Conservation (phyloP, 2,113 vertebrate species). For the Notiomystis cincta region DNA sequence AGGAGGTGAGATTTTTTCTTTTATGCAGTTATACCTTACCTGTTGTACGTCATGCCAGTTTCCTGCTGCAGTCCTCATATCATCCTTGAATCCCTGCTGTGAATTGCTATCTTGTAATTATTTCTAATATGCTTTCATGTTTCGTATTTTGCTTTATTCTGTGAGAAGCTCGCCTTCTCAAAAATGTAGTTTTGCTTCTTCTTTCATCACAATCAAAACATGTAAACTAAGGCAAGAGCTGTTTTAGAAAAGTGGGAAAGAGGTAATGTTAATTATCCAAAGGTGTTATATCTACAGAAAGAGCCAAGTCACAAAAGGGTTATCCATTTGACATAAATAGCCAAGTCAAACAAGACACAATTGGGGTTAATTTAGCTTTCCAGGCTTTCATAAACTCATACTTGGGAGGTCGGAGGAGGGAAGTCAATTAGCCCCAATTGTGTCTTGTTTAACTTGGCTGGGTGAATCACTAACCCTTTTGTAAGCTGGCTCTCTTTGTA, state of each 20-base stretch:
- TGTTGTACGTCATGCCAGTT: not conserved
- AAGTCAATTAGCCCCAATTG: constrained; percentile 46
- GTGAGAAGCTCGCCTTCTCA: not conserved
- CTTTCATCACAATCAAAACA: not conserved
- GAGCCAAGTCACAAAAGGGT: constrained; percentile 21
- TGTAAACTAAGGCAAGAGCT: not conserved
- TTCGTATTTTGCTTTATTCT: not conserved
- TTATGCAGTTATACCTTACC: not conserved
- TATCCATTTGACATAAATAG: constrained; percentile 14
- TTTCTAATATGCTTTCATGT: not conserved
- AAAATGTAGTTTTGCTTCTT: not conserved
- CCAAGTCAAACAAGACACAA: constrained; percentile 59
- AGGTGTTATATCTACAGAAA: constrained; percentile 25
- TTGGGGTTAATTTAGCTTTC: constrained; percentile 51
- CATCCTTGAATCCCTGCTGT: not conserved
- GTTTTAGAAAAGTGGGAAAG: not conserved
- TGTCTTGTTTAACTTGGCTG: constrained; percentile 56
- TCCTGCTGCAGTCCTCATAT: not conserved
- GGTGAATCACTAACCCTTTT: constrained; percentile 11
- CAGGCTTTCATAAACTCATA: constrained; percentile 34
- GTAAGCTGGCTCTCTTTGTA: constrained; percentile 23
- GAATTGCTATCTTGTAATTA: not conserved
- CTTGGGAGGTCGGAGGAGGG: constrained; percentile 56
- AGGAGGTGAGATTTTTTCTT: not conserved
- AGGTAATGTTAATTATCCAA: not conserved